Percentiles rank a stretch among this genome's conserved stretches.
phyloP scores from a whole-genome alignment of 2,797 vertebrate genomes.

The Poeciliopsis infans region DNA sequence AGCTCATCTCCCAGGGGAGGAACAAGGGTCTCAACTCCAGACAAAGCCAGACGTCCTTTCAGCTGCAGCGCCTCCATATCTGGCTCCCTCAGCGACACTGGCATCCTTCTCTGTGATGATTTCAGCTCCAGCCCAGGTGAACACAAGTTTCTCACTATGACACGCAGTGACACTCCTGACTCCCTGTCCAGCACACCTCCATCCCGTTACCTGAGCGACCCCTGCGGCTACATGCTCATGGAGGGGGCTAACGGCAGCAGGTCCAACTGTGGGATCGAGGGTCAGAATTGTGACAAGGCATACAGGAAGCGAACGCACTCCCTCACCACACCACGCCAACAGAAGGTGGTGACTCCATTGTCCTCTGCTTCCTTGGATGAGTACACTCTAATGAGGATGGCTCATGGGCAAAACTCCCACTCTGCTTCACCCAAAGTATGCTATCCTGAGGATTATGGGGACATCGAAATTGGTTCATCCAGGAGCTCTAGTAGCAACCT shows the following conservation, averaged over 20 bases:
- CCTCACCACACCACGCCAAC: slow-evolving; percentile 90
- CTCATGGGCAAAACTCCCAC: slow-evolving; percentile 84
- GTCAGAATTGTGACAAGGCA: slow-evolving; percentile 45
- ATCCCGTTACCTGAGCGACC: slow-evolving; percentile 81
- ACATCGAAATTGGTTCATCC: slow-evolving; percentile 87
- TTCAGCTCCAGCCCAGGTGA: slow-evolving; percentile 89
- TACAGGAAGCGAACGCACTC: slow-evolving; percentile 93
- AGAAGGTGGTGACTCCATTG: slow-evolving; percentile 85
- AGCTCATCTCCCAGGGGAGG: slow-evolving; percentile 87
- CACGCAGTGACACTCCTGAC: slow-evolving; percentile 90
- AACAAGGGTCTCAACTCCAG: slow-evolving; percentile 62
- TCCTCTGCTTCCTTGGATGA: slow-evolving; percentile 95
- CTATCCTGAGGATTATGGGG: slow-evolving; percentile 93
- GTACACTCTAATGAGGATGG: slow-evolving; percentile 91
- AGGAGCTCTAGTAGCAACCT: slow-evolving; percentile 80
- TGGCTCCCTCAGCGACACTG: slow-evolving; percentile 91
- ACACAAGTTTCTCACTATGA: slow-evolving; percentile 79
- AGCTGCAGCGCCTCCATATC: slow-evolving; percentile 91
- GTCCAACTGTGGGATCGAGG: slow-evolving; percentile 23
- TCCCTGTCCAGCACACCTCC: slow-evolving; percentile 90
- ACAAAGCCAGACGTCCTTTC: slow-evolving; percentile 82
- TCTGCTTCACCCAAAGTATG: slow-evolving; percentile 87
- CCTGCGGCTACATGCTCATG: slow-evolving; percentile 93
- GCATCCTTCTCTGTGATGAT: slow-evolving; percentile 93
- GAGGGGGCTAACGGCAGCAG: slow-evolving; percentile 77